Base-by-base conservation (phyloP, 2,888 invertebrate species). In the Onchidella celtica region DNA sequence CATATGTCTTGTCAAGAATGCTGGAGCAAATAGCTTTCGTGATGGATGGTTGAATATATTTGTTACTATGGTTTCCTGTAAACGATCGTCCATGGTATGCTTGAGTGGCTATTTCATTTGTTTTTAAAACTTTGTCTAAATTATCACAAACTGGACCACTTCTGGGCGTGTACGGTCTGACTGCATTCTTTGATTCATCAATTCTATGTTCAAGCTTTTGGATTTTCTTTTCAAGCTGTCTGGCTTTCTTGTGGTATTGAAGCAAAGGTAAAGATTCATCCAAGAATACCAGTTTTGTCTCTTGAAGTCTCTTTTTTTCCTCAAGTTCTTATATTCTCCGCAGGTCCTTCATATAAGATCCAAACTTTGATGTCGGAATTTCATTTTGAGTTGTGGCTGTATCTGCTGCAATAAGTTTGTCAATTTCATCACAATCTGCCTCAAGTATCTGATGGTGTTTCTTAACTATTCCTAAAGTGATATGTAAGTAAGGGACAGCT, bases 261-360 rank as follows among this genome's bases (percentile, higher is more conserved):
- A n/a, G 29, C 17, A 65, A 24, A 65, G 65, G 2, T 17, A 65
- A 29, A 27, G 65, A 17, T 11, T 65, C 65, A 27, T 65, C 65
- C 11, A 65, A 27, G 11, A 65, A 65, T 17, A 65, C 65, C 11
- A 65, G 11, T 27, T 27, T 2, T 65, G 65, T 65, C 27, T 59
- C 59, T 59, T 59, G 59, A 11, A 59, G 59, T 32, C n/a, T 65
- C 65, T 65, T 65, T 65, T 27, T 27, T 65, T 65, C n/a, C 29
- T 65, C n/a, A 27, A 27, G 29, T 3, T n/a, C 29, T 27, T 65
- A 17, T 27, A 65, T 27, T 65, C 32, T 65, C 29, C 65, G n/a
- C 17, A 65, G 32, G 32, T n/a, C n/a, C 65, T n/a, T n/a, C n/a
- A n/a, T n/a, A n/a, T n/a, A n/a, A n/a, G n/a, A n/a, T n/a, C n/a